Percentiles rank a stretch among this genome's conserved stretches.
Conservation (phyloP, 1,140 invertebrate species). For the Cecropterus lyciades region DNA sequence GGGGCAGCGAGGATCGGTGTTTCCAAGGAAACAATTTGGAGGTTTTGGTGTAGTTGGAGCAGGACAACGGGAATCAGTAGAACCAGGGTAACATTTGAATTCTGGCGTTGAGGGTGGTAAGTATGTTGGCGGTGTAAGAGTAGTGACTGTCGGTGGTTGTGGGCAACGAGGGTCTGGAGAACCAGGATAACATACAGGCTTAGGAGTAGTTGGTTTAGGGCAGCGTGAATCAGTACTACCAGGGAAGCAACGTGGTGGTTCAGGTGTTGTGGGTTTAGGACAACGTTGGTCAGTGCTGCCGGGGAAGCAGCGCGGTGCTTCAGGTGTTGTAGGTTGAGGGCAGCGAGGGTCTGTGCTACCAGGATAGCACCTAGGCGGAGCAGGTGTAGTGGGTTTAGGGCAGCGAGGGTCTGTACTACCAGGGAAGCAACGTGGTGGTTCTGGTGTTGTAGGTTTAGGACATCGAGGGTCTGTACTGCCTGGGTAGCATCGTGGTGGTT, state of each 20-base stretch:
- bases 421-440: conserved; percentile 64
- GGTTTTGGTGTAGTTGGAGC: too few species aligned
- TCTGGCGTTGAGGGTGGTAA: too few species aligned
- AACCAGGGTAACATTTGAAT: too few species aligned
- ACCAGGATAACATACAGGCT: too few species aligned
- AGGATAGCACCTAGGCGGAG: conserved; percentile 54
- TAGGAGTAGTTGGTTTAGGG: too few species aligned
- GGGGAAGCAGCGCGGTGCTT: conserved; percentile 65
- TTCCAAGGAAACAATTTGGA: too few species aligned
- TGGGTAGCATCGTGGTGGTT: conserved; percentile 64
- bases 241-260: background rate
- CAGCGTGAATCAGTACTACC: too few species aligned
- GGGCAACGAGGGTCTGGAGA: too few species aligned
- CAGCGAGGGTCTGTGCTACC: conserved; percentile 83
- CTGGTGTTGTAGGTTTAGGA: conserved; percentile 54
- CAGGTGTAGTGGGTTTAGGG: conserved; percentile 80
- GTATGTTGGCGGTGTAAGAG: too few species aligned
- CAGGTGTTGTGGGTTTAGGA: conserved; percentile 54
- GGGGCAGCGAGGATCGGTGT: too few species aligned
- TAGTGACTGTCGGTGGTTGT: too few species aligned
- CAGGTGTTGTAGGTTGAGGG: conserved; percentile 57
- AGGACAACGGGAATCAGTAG: too few species aligned
- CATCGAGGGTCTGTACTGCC: conserved; percentile 73
- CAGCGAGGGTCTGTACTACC: conserved; percentile 82
- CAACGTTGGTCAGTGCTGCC: conserved; percentile 40